Base-by-base conservation (phyloP, 2,113 vertebrate species). In the Spea multiplicata region DNA sequence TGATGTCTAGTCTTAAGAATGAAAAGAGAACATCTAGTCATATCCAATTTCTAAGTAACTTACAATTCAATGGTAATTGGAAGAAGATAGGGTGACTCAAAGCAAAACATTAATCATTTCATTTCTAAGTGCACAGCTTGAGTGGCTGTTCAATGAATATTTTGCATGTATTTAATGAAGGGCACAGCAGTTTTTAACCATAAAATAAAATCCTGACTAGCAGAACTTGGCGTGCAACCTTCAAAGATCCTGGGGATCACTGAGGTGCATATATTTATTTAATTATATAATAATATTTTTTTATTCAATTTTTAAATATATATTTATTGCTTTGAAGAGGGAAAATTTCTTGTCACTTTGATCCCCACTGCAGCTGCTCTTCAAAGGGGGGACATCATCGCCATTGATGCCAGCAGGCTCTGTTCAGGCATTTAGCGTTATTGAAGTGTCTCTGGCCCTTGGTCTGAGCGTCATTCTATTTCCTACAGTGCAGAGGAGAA, bases 41-140 rank as follows among this genome's bases (percentile, higher is more conserved):
- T 66, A 81, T 70, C 64, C 50, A 80, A 10, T 81, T 82, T 85
- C 57, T 52, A 77, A 78, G 65, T 84, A 71, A 79, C 75, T 81
- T 70, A 8, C 85, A 16, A 81, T 86, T 86, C 85, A 73, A 81
- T 82, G 83, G 74, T 61, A 83, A 69, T 53, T 30, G 66, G 80
- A 83, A 62, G 64, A 76, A 78, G 46, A 81, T 53, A 76, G 68
- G 75, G 67, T 84, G 83, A 82, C 82, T 77, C 64, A 77, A 82
- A 83, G 48, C 68, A 65, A 86, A 82, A 88, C 81, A 81, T 82
- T 83, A 82, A 83, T 76, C 75, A 76, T 70, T 69, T 61, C 5
- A 59, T 49, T 61, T 76, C 16, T 47, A 61, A 49, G 66, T n/a
- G 67, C 75, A 77, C 75, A 77, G 75, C 75, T 70, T 77, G 75